Conservation (phyloP, 1,140 invertebrate species). For the Brachionus sp. region DNA sequence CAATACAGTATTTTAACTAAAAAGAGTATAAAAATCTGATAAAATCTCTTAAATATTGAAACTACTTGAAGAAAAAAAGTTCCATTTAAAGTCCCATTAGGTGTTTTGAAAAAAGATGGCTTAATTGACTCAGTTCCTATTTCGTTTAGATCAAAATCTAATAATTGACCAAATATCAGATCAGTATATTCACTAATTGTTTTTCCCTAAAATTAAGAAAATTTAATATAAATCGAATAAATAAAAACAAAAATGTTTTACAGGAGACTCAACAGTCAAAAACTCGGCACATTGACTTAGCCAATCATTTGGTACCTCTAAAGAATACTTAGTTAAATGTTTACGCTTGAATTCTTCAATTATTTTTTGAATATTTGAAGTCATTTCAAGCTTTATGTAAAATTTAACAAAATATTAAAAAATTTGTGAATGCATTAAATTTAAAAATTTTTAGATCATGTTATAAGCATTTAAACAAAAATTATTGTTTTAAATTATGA, state of each 20-base stretch:
- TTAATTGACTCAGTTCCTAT: constrained; percentile 2
- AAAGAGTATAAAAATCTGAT: neutral
- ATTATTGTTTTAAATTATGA: too few relatives aligned
- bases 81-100: neutral
- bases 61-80: constrained; percentile 1
- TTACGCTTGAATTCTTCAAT: neutral
- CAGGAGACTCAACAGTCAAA: constrained; percentile 1
- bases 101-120: neutral
- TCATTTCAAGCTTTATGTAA: constrained; percentile 12
- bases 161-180: constrained; percentile 3
- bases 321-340: neutral
- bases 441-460: neutral
- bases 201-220: neutral
- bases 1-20: constrained; percentile 37
- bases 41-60: neutral
- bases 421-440: neutral
- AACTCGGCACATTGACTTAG: constrained; percentile 26
- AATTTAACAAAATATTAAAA: neutral
- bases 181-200: constrained; percentile 6
- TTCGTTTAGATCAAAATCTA: constrained; percentile 23
- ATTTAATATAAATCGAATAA: neutral
- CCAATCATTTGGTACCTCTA: constrained; percentile 30
- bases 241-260: neutral
- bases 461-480: neutral
- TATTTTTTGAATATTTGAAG: neutral